A percentile compares a stretch with the other conserved stretches of the same genome.
These are phyloP conservation scores for Syritta pipiens DNA, from an alignment of 2,888 invertebrate species.

Conservation along the genomic window DNA sequence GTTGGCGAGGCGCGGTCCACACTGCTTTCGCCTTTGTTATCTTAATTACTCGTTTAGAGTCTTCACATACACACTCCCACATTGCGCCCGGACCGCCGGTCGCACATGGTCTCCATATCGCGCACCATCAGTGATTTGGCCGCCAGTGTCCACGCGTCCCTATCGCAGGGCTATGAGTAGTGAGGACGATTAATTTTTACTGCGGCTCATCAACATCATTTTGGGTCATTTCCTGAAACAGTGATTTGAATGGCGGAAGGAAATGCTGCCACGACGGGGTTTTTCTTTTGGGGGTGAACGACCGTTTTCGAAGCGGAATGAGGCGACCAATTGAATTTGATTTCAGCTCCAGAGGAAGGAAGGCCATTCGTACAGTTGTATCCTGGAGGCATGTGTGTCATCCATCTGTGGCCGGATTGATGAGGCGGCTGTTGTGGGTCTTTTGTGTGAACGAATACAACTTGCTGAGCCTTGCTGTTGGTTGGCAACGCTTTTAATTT, in stretches of 20 bases:
- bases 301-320: constrained; percentile 43
- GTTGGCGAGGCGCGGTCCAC: constrained; percentile 11
- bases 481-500: no score
- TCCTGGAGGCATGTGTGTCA: no score
- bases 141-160: constrained; percentile 6
- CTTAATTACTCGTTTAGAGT: constrained; percentile 51
- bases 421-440: no score
- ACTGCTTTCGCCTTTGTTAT: constrained; percentile 45
- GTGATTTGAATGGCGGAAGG: constrained; percentile 47
- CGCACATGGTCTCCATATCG: constrained; percentile 26
- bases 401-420: no score
- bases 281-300: not conserved
- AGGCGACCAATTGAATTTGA: constrained; percentile 44
- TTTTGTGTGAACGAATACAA: no score
- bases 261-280: constrained; percentile 21
- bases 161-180: constrained; percentile 29
- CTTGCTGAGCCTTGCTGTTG: no score
- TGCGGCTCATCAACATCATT: constrained; percentile 64
- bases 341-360: constrained; percentile 29
- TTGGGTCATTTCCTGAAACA: constrained; percentile 61
- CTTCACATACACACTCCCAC: not conserved
- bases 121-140: constrained; percentile 39
- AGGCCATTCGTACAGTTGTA: no score
- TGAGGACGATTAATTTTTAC: constrained; percentile 65
- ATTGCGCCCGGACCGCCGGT: not conserved